Conservation (phyloP, 2,113 vertebrate genomes). For the Neoarius graeffei region DNA sequence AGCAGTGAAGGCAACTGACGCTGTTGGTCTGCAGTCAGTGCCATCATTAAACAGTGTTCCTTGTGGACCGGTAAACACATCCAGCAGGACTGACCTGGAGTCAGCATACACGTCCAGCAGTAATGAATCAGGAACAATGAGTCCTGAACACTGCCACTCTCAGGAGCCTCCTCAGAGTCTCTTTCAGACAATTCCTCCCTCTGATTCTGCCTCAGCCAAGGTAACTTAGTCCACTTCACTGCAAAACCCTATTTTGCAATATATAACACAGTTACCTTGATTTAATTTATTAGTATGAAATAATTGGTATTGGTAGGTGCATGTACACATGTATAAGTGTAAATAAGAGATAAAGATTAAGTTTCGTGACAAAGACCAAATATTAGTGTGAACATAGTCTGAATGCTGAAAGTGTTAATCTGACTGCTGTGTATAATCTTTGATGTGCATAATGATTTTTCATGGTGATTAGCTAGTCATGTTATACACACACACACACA, state of each 20-base stretch:
- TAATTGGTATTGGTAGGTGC: not conserved
- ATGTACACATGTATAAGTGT: not conserved
- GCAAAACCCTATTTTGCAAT: not conserved
- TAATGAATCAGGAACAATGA: slow-evolving; percentile 21
- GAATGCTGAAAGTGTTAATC: too few species aligned
- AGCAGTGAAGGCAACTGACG: not conserved
- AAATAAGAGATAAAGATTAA: not conserved
- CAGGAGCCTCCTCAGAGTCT: slow-evolving; percentile 5
- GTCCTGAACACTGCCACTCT: slow-evolving; percentile 17
- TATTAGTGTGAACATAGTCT: too few species aligned
- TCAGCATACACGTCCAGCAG: slow-evolving; percentile 20
- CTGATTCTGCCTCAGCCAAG: not conserved
- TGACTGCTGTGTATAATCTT: too few species aligned
- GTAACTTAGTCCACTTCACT: slow-evolving; percentile 9
- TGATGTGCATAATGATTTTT: too few species aligned
- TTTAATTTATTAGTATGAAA: not conserved
- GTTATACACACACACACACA: too few species aligned
- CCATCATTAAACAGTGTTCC: not conserved
- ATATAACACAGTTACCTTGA: not conserved
- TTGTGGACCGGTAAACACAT: slow-evolving; percentile 4
- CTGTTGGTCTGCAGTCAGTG: not conserved
- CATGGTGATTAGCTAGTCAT: too few species aligned
- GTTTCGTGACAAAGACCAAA: not conserved
- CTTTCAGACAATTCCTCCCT: not conserved
- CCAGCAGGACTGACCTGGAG: slow-evolving; percentile 38